Evolutionary conservation across 2,797 vertebrate species (phyloP).

Genomic region (Hippopotamyrus pictus): DNA sequence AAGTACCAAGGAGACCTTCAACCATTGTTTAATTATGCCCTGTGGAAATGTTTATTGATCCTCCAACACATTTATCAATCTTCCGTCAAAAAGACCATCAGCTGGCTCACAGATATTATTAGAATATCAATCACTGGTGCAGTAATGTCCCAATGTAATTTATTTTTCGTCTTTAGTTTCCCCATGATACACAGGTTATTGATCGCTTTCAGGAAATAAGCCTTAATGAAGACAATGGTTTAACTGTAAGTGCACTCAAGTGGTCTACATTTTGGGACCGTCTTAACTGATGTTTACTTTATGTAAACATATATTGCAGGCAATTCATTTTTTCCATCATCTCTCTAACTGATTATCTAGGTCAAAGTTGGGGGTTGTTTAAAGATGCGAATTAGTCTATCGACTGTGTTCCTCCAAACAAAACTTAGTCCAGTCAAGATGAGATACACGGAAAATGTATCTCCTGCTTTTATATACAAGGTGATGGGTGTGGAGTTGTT

Average conservation of each 20-base stretch:
- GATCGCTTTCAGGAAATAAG: not conserved
- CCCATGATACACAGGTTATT: not conserved
- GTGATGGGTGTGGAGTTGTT: not conserved
- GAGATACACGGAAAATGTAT: not conserved
- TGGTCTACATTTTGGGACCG: not conserved
- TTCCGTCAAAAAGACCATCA: not conserved
- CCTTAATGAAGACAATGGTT: conserved; percentile 4
- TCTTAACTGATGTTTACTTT: not conserved
- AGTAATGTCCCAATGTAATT: not conserved
- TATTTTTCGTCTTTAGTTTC: not conserved
- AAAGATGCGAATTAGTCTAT: not conserved
- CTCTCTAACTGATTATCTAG: not conserved
- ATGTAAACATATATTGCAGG: not conserved
- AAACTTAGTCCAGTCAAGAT: not conserved
- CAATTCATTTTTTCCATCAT: not conserved
- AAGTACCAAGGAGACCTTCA: not conserved
- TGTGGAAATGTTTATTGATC: conserved; percentile 15
- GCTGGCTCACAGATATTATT: conserved; percentile 9
- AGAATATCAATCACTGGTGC: not conserved
- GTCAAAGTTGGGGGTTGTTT: not conserved
- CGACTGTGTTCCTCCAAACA: not conserved
- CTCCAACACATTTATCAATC: not conserved
- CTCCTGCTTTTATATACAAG: not conserved
- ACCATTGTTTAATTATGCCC: not conserved
- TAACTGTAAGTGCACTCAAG: not conserved